phyloP scores from a whole-genome alignment of 2,888 invertebrate species.

The Zaprionus bogoriensis region DNA sequence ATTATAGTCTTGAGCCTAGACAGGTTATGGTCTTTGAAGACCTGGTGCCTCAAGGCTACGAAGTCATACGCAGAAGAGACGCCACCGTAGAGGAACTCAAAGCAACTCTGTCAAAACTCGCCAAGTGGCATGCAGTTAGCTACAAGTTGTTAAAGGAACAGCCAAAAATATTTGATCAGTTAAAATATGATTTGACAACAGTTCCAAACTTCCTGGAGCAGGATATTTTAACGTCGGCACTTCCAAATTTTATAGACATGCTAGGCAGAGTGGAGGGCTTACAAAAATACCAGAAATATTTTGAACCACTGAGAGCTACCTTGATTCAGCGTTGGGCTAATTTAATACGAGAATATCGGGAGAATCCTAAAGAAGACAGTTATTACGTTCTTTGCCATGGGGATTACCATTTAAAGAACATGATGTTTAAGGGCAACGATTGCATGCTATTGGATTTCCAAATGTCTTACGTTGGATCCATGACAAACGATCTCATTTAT shows the following conservation, averaged over 20 bases:
- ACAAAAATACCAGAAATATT: slow-evolving; percentile 44
- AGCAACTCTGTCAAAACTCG: slow-evolving; percentile 33
- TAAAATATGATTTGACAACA: slow-evolving; percentile 15
- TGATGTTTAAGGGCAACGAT: slow-evolving; percentile 68
- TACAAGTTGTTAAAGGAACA: slow-evolving; percentile 28
- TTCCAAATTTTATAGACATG: slow-evolving; percentile 49
- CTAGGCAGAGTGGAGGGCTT: slow-evolving; percentile 36
- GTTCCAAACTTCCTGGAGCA: slow-evolving; percentile 15
- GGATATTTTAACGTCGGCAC: slow-evolving; percentile 29
- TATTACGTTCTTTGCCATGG: slow-evolving; percentile 71
- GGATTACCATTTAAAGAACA: slow-evolving; percentile 65
- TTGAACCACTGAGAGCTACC: slow-evolving; percentile 38
- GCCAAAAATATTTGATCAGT: slow-evolving; percentile 18
- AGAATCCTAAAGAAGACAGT: slow-evolving; percentile 28
- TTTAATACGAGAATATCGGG: slow-evolving; percentile 39
- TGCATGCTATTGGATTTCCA: slow-evolving; percentile 71
- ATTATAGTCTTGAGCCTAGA: slow-evolving; percentile 40
- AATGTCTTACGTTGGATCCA: slow-evolving; percentile 55
- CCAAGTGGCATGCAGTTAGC: slow-evolving; percentile 64
- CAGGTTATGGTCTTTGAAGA: slow-evolving; percentile 36
- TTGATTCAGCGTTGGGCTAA: slow-evolving; percentile 16
- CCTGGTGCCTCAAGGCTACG: slow-evolving; percentile 18
- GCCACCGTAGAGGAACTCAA: slow-evolving; percentile 17
- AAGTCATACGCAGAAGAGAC: slow-evolving; percentile 24
- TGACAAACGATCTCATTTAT: slow-evolving; percentile 57